Base-by-base conservation (phyloP, 1,140 invertebrate species). In the Penaeus vannamei region DNA sequence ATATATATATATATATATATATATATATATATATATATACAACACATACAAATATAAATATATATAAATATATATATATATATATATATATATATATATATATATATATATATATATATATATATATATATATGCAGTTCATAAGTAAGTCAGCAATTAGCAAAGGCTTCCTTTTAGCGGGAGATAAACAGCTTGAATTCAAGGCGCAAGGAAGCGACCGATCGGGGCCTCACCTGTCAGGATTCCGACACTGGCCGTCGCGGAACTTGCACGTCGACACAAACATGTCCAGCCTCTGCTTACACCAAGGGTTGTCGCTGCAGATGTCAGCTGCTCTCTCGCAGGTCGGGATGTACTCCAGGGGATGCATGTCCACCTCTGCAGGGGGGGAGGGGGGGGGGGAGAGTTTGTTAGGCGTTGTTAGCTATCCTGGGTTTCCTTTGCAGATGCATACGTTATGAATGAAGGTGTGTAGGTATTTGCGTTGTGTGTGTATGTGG, bases 311-410 rank as follows among this genome's bases (percentile, higher is more conserved):
- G 32, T 66, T 89, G 42, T 84, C 69, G 32, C n/a, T 69, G 72
- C 87, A 85, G 76, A 85, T 80, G 36, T 89, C 82, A 2, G 87
- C 59, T 8, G 86, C 86, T 17, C 46, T 26, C 29, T 83, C 61
- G 22, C 86, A 87, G 19, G 86, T 87, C 32, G 86, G 86, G n/a
- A 87, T 87, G 79, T 72, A 83, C 46, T 62, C 64, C 80, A 87
- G 42, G 12, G 86, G 86, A 23, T 87, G 86, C 46, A 87, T 64
- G 42, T 87, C 86, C 12, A 87, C 86, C 20, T 87, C 86, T 87
- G 86, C 8, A 36, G 46, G 19, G 86, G 8, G 53, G 29, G 1
- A 32, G 7, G 32, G 17, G 29, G 12, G 61, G 0, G 46, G 23
- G 66, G 82, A 20, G 60, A 64, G 81, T 5, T 17, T 14, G 61